Evolutionary conservation across 2,888 invertebrate genomes (phyloP), one percentile per base, ranked within the genome.

Genomic region (Drosophila demipolita): DNA sequence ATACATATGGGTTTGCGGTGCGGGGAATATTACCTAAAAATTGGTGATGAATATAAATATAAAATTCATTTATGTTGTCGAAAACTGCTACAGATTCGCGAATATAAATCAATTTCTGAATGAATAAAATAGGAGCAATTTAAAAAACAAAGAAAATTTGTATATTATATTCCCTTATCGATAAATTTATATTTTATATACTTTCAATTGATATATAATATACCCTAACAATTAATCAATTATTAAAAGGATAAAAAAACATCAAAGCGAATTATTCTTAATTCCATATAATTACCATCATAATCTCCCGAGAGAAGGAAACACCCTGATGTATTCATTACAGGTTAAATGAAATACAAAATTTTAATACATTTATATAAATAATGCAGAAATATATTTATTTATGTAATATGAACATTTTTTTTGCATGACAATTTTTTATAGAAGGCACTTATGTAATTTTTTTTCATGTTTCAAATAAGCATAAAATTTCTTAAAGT

Each of bases 61-160:
- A 12, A 20, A 20, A 20, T 12, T 3, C 6, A 42, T 11, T 42
- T 42, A 6, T n/a, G 5, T n/a, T 42, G 5, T 42, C 0, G n/a
- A 42, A n/a, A n/a, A n/a, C n/a, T 11, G n/a, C n/a, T 6, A 1
- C 1, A 5, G 11, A 3, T 42, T 20, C 0, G 11, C 5, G n/a
- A 42, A 1, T 20, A 20, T 6, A 6, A 20, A 11, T 20, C n/a
- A 6, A 1, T 20, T 20, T 42, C 7, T 20, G 20, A 3, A 20
- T 6, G 1, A 1, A 42, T 5, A 7, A 6, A 12, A 38, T n/a
- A 6, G 2, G 2, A 11, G 1, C 2, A 6, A 6, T n/a, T n/a
- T n/a, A 5, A 11, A 40, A 40, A 42, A 11, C 40, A 11, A 11
- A 42, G 1, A 11, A 2, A 38, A 36, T 36, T 11, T 36, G 0